These are phyloP conservation scores for Prorops nasuta DNA, from an alignment of 1,140 invertebrate species.

Conservation along the genomic window DNA sequence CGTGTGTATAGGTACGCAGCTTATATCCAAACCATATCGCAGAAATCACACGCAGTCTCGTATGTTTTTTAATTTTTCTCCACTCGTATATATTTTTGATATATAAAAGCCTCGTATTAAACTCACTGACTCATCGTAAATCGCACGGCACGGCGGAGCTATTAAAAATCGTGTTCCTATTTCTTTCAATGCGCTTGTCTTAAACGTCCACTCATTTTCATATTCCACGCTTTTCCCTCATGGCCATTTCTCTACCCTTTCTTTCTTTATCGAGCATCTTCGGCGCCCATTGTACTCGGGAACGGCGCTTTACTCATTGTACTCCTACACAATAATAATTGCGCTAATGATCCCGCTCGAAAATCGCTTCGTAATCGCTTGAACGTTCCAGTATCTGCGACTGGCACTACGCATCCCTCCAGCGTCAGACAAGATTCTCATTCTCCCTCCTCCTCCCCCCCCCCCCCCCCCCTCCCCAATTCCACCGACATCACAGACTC, in stretches of 20 bases:
- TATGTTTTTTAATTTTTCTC: too few species aligned
- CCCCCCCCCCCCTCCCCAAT: slow-evolving; percentile 13
- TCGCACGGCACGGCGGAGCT: neutral
- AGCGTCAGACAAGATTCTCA: slow-evolving; percentile 15
- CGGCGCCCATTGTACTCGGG: slow-evolving; percentile 35
- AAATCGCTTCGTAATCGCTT: slow-evolving; percentile 43
- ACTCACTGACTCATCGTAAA: neutral
- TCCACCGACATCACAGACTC: neutral
- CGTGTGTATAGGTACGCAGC: too few species aligned
- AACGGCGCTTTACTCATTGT: slow-evolving; percentile 41
- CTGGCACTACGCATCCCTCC: too few species aligned
- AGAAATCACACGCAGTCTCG: too few species aligned
- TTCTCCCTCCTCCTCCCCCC: slow-evolving; percentile 11
- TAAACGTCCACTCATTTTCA: too few species aligned
- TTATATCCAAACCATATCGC: too few species aligned
- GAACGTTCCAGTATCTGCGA: too few species aligned
- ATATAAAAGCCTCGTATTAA: too few species aligned
- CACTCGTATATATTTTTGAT: too few species aligned
- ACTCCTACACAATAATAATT: slow-evolving; percentile 48
- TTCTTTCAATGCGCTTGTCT: too few species aligned
- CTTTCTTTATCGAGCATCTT: slow-evolving; percentile 17
- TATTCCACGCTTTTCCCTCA: too few species aligned
- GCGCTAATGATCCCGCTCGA: slow-evolving; percentile 47
- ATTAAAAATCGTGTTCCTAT: too few species aligned
- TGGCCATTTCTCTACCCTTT: neutral